Conservation (phyloP, 2,888 invertebrate species). For the Pterostichus madidus region DNA sequence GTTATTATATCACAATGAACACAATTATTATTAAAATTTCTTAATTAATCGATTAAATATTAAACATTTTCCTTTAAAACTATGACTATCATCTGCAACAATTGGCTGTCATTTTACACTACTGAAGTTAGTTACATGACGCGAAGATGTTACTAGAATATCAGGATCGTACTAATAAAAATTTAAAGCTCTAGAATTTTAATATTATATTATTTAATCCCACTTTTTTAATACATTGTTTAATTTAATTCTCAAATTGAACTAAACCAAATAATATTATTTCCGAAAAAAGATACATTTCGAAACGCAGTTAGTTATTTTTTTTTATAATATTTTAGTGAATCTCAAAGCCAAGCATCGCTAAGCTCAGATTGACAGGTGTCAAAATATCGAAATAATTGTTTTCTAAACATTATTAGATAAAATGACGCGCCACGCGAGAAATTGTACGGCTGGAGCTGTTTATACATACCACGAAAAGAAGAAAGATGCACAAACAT, state of each 20-base stretch:
- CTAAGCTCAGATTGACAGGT: not conserved
- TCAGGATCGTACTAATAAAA: not conserved
- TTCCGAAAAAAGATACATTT: no score
- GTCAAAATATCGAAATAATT: conserved; percentile 19
- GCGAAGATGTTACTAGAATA: conserved; percentile 12
- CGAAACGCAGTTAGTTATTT: no score
- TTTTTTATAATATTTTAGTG: not conserved
- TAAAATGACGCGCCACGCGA: conserved; percentile 95
- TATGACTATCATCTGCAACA: conserved; percentile 48
- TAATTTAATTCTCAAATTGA: not conserved
- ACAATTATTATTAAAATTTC: conserved; percentile 41
- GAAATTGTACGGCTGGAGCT: conserved; percentile 98
- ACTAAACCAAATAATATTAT: no score
- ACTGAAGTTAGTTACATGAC: conserved; percentile 30
- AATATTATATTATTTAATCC: not conserved
- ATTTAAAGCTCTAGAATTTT: not conserved
- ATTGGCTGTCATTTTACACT: conserved; percentile 54
- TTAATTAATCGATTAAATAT: conserved; percentile 13
- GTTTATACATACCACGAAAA: conserved; percentile 99
- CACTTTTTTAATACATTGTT: not conserved
- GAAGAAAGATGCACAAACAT: conserved; percentile 95
- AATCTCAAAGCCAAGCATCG: not conserved
- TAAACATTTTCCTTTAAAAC: conserved; percentile 32
- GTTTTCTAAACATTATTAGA: not conserved
- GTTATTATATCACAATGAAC: conserved; percentile 43